Evolutionary conservation across 2,888 invertebrate species (phyloP).

Genomic region (Pammene aurita): DNA sequence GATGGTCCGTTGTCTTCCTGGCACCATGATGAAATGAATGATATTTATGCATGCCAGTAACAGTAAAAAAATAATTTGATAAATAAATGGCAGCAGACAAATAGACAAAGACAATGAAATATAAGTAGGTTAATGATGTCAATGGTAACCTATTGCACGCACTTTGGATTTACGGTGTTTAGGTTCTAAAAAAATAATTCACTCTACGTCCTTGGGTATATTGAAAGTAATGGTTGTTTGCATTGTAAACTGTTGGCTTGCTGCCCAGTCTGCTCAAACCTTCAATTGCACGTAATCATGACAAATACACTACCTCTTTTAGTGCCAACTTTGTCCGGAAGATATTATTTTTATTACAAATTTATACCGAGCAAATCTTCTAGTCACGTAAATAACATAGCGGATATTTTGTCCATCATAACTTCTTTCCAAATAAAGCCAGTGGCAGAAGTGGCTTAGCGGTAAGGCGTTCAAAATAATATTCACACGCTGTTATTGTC

Average conservation of each 20-base stretch:
- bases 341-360: slow-evolving; percentile 24
- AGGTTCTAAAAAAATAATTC: slow-evolving; percentile 42
- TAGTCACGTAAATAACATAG: too few relatives aligned
- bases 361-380: too few relatives aligned
- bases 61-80: neutral
- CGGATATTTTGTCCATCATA: too few relatives aligned
- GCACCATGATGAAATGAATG: too few relatives aligned
- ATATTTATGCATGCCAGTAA: neutral
- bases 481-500: too few relatives aligned
- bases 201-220: slow-evolving; percentile 50
- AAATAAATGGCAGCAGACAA: neutral
- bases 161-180: slow-evolving; percentile 23
- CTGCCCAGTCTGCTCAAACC: slow-evolving; percentile 50
- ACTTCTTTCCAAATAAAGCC: too few relatives aligned
- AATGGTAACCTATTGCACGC: slow-evolving; percentile 28
- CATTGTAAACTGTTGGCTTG: slow-evolving; percentile 62
- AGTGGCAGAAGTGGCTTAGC: too few relatives aligned
- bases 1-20: too few relatives aligned
- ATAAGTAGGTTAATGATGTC: slow-evolving; percentile 1
- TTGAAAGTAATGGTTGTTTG: slow-evolving; percentile 58
- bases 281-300: slow-evolving; percentile 45
- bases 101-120: slow-evolving; percentile 9
- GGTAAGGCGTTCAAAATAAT: too few relatives aligned
- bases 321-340: slow-evolving; percentile 29
- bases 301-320: slow-evolving; percentile 31